Base-by-base conservation (phyloP, 2,888 invertebrate genomes). In the Tryphoninae sp. region DNA sequence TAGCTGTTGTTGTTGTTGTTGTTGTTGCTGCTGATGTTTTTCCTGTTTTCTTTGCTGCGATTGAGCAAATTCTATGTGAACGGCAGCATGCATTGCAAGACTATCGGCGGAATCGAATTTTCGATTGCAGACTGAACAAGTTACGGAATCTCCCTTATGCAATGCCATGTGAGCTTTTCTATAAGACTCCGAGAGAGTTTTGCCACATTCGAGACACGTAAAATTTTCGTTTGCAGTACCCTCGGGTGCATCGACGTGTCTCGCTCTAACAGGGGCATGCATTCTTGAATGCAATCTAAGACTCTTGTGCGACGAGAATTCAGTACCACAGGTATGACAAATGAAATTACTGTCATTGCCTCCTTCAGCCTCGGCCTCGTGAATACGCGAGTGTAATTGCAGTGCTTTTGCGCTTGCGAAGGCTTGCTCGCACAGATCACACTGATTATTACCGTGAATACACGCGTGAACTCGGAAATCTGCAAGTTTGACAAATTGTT, bases 81-180 rank as follows among this genome's bases (percentile, higher is more conserved):
- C 95, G 84, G 94, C 95, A 89, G 95, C 94, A 89, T 96, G 96
- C 95, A 96, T 95, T 16, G 94, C 94, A 23, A 96, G 92, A 89
- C 95, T 95, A 26, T 94, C 93, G 19, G 92, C 89, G 0, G 94
- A 95, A 53, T 93, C 94, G 85, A 96, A 96, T 86, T 95, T 95
- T 82, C 95, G 94, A 88, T 96, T 96, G 86, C 96, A 96, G 16
- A 95, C 93, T 9, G 93, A 92, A 86, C 96, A 96, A 85, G 91
- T 92, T 13, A 89, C 93, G 1, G 94, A 93, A 9, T 92, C 92
- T 11, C 93, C 93, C 23, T 92, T 92, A 88, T 96, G 96, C 69
- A 95, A 94, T 77, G 95, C 94, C 92, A 95, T 94, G 88, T 96
- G 96, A 1, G 96, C 93, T 1, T 92, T 90, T 85, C 93, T 92